Evolutionary conservation across 2,888 invertebrate genomes (phyloP).

Genomic region (Plemyria rubiginata): DNA sequence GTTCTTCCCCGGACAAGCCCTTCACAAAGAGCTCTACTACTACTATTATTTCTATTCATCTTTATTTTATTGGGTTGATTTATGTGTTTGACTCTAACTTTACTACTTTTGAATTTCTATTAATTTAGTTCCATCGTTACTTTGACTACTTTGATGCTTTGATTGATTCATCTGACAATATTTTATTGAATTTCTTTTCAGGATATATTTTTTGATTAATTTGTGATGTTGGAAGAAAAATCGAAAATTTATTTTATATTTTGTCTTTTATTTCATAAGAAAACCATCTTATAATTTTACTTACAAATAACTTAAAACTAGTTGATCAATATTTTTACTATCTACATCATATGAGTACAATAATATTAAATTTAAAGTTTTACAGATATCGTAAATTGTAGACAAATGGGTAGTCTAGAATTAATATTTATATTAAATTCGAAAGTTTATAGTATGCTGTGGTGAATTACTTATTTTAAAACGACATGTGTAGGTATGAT

Average conservation of each 20-base stretch:
- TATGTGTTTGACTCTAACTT: too few relatives aligned
- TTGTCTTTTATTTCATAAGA: slow-evolving; percentile 62
- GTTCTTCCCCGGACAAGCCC: too few relatives aligned
- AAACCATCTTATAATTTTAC: slow-evolving; percentile 65
- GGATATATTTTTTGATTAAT: not conserved
- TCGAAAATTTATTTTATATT: slow-evolving; percentile 28
- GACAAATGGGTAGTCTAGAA: slow-evolving; percentile 54
- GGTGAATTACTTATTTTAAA: slow-evolving; percentile 43
- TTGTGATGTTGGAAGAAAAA: slow-evolving; percentile 12
- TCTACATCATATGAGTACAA: slow-evolving; percentile 54
- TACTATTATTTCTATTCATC: too few relatives aligned
- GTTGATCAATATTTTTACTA: slow-evolving; percentile 69
- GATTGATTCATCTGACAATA: too few relatives aligned
- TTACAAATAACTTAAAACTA: slow-evolving; percentile 71
- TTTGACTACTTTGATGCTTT: too few relatives aligned
- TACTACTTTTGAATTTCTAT: too few relatives aligned
- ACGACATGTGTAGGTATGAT: slow-evolving; percentile 41
- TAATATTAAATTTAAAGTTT: slow-evolving; percentile 58
- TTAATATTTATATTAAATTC: slow-evolving; percentile 61
- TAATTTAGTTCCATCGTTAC: too few relatives aligned
- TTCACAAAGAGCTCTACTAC: too few relatives aligned
- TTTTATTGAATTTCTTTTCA: too few relatives aligned
- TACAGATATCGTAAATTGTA: slow-evolving; percentile 50
- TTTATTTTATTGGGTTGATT: too few relatives aligned
- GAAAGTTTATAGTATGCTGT: slow-evolving; percentile 55